phyloP scores from a whole-genome alignment of 2,888 invertebrate species.

The Tachina lurida region DNA sequence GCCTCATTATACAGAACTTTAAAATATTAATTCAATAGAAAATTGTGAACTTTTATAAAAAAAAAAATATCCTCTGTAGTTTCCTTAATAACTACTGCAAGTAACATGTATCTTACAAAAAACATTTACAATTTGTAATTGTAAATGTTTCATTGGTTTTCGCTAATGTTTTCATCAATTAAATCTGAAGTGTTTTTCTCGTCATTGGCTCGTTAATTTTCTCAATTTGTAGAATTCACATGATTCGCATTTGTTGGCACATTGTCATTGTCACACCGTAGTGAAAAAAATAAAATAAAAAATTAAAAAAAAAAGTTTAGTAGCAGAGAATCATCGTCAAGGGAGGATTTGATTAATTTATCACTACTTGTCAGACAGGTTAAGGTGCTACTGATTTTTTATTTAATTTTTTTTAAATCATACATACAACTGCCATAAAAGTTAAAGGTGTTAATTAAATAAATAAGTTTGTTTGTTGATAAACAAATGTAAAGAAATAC shows the following conservation, averaged over 20 bases:
- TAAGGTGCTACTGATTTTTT: conserved; percentile 47
- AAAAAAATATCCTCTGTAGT: no score
- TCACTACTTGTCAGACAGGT: conserved; percentile 14
- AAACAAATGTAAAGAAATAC: conserved; percentile 3
- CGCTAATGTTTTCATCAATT: background rate
- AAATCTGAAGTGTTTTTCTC: conserved; percentile 3
- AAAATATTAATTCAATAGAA: no score
- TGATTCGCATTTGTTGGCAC: conserved; percentile 33
- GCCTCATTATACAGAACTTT: no score
- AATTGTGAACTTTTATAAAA: no score
- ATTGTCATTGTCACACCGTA: conserved; percentile 42
- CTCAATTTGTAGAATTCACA: conserved; percentile 13
- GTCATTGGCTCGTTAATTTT: conserved; percentile 15
- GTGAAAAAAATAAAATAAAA: background rate
- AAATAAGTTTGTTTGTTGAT: conserved; percentile 36
- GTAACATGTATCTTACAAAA: no score
- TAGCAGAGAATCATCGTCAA: conserved; percentile 1
- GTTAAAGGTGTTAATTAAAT: conserved; percentile 32
- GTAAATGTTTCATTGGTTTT: background rate
- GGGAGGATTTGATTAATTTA: conserved; percentile 2
- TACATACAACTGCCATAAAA: background rate
- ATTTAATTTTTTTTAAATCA: conserved; percentile 17
- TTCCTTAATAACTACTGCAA: no score
- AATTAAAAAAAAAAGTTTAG: background rate
- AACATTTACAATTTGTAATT: no score